Base-by-base conservation (phyloP, 2,113 vertebrate species). In the Bubo scandiacus region DNA sequence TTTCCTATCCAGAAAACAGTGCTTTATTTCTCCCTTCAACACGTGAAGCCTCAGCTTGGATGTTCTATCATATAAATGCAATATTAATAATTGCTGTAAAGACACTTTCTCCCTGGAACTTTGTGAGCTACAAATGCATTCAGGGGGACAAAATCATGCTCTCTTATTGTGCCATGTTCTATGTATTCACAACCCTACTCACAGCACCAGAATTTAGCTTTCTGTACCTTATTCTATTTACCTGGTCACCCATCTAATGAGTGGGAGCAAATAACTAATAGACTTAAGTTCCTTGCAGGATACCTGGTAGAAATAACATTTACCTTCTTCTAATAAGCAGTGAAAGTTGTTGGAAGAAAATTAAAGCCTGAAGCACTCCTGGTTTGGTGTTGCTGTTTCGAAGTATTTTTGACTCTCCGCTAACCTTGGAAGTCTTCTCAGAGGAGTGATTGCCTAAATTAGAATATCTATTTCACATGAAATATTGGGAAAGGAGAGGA, bases 401-500 rank as follows among this genome's bases (percentile, higher is more conserved):
- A 89, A 92, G 72, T 91, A 72, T 84, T 97, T 95, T 96, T 91
- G 70, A 94, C 65, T 75, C 83, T 94, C 83, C 51, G 19, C 83
- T 94, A 94, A 89, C 79, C 52, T 81, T 94, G 86, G 73, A 94
- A 94, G 88, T 61, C 5, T 95, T 96, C 82, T 97, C 70, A 91
- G 86, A 92, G 88, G 82, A 91, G 89, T 4, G 40, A 72, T 61
- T 87, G 68, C 86, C 81, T 91, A 79, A 94, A 97, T 94, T 96
- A 93, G 77, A 91, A 78, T 92, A 92, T 96, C 90, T 88, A 77
- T 94, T 93, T 93, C 95, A 84, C 43, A 78, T 92, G 94, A 95
- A 94, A 91, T 81, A 81, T 72, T 97, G 95, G 86, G 83, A 92
- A 94, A 96, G 65, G 81, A 95, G 90, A 94, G 77, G 90, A 96